These are phyloP conservation scores for Hirtodrosophila histrioides DNA, from an alignment of 2,888 invertebrate species.

Conservation along the genomic window DNA sequence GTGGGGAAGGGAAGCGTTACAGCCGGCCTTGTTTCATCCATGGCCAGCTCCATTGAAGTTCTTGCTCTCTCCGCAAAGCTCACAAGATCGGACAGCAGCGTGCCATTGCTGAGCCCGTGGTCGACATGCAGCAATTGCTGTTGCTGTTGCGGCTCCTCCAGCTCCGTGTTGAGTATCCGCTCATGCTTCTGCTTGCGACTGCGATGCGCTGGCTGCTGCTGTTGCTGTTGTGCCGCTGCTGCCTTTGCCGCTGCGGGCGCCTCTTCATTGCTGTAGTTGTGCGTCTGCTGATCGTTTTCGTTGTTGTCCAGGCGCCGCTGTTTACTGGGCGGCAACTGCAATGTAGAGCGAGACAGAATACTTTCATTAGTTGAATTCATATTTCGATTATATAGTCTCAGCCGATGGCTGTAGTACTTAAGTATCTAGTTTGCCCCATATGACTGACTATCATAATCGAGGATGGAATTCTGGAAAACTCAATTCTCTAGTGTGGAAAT, in stretches of 20 bases:
- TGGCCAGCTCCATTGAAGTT: no score
- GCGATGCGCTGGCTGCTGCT: conserved; percentile 52
- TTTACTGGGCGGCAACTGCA: conserved; percentile 65
- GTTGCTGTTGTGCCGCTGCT: conserved; percentile 11
- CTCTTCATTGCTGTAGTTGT: conserved; percentile 57
- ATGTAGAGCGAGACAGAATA: neutral
- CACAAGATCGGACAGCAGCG: conserved; percentile 15
- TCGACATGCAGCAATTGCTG: conserved; percentile 7
- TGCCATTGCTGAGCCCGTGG: conserved; percentile 47
- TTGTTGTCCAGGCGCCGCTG: conserved; percentile 75
- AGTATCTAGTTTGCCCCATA: no score
- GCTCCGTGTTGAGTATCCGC: conserved; percentile 73
- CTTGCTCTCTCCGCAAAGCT: no score
- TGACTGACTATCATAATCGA: no score
- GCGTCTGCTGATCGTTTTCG: conserved; percentile 63
- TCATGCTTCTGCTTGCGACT: conserved; percentile 81
- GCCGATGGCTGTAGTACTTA: no score
- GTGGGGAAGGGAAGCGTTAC: conserved; percentile 10
- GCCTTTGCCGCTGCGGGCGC: conserved; percentile 3
- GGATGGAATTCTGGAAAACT: no score
- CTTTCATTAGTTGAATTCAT: no score
- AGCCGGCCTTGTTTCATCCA: no score
- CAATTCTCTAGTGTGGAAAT: no score
- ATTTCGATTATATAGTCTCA: no score
- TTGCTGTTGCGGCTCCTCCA: conserved; percentile 66